These are phyloP conservation scores for Cavia aperea DNA, from an alignment of 2,113 vertebrate genomes.

Conservation along the genomic window DNA sequence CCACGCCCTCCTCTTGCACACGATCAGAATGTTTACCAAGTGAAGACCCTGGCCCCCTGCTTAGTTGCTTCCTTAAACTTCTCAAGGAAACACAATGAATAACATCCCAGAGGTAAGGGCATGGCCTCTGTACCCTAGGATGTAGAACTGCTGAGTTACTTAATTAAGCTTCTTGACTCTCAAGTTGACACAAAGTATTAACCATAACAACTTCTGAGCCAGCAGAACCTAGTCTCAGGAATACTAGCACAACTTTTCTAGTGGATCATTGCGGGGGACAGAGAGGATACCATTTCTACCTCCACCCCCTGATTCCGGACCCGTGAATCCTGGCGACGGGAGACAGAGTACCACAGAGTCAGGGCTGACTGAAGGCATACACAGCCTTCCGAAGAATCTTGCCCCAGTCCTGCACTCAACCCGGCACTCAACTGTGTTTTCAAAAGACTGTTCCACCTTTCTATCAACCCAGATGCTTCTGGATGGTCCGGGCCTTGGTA, in stretches of 20 bases:
- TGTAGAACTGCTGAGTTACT: too few species aligned
- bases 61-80: too few species aligned
- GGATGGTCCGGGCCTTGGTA: neutral
- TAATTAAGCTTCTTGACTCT: too few species aligned
- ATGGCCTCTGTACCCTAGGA: too few species aligned
- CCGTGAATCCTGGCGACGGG: neutral
- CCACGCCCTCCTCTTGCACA: too few species aligned
- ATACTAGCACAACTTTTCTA: neutral
- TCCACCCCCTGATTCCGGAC: neutral
- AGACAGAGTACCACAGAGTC: neutral
- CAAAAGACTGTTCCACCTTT: neutral
- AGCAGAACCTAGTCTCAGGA: neutral
- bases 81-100: too few species aligned
- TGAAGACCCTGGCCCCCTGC: too few species aligned
- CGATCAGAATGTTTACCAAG: too few species aligned
- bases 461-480: neutral
- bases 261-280: neutral
- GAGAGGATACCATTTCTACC: neutral
- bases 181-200: too few species aligned
- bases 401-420: neutral
- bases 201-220: too few species aligned
- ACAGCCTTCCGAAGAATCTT: neutral
- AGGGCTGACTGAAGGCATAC: neutral
- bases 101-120: too few species aligned
- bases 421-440: neutral